These are phyloP conservation scores for Syrphus vitripennis DNA, from an alignment of 2,888 invertebrate species.

Conservation along the genomic window DNA sequence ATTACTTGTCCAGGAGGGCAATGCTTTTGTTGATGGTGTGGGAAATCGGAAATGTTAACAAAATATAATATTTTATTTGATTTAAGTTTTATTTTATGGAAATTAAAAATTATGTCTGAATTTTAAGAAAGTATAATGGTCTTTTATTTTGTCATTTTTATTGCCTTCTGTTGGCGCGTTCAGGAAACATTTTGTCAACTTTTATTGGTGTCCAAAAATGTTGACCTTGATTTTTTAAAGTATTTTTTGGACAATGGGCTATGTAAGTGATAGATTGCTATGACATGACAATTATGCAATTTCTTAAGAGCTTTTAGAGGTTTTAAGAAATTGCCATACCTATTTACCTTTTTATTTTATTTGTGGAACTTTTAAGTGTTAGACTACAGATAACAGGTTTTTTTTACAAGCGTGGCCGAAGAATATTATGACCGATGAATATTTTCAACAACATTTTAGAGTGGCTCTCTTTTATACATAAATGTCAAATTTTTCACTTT, in stretches of 20 bases:
- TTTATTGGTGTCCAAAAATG: neutral
- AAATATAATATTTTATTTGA: constrained; percentile 24
- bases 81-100: constrained; percentile 57
- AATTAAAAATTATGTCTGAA: neutral
- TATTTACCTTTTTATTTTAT: neutral
- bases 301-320: too few species aligned
- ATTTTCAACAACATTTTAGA: too few species aligned
- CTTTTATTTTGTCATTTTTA: constrained; percentile 43
- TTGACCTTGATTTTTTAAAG: constrained; percentile 2
- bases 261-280: neutral
- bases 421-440: too few species aligned
- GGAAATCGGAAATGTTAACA: constrained; percentile 28
- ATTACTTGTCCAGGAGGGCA: constrained; percentile 1
- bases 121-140: constrained; percentile 39
- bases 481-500: too few species aligned
- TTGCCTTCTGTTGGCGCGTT: neutral
- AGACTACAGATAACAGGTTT: too few species aligned
- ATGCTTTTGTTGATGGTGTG: constrained; percentile 6
- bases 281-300: too few species aligned
- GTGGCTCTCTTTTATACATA: too few species aligned
- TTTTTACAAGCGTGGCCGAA: too few species aligned
- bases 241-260: neutral
- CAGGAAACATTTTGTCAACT: constrained; percentile 44
- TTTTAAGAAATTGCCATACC: too few species aligned
- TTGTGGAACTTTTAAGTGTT: constrained; percentile 26